phyloP scores from a whole-genome alignment of 2,888 invertebrate species.

The Cantharis flavilabris region DNA sequence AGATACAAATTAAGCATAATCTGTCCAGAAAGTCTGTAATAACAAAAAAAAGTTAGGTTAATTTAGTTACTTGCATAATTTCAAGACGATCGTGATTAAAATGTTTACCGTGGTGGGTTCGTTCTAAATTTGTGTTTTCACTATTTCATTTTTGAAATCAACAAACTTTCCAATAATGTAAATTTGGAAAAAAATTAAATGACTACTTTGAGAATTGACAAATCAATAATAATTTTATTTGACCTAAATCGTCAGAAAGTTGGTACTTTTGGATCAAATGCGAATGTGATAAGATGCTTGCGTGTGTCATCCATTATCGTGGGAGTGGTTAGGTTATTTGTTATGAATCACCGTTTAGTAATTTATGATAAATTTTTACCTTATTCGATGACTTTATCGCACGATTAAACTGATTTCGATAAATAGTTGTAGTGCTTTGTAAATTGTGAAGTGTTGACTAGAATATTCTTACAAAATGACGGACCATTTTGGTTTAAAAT shows the following conservation, averaged over 20 bases:
- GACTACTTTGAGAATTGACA: neutral
- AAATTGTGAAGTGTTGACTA: neutral
- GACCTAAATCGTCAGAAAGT: neutral
- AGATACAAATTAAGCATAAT: neutral
- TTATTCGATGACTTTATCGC: neutral
- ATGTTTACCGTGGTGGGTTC: neutral
- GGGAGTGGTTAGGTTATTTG: conserved; percentile 16
- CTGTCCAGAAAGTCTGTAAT: neutral
- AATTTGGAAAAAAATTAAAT: neutral
- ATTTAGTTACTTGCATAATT: neutral
- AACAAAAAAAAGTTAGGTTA: neutral
- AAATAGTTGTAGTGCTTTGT: neutral
- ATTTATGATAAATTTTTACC: neutral
- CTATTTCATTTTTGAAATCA: neutral
- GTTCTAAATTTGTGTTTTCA: neutral
- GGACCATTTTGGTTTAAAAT: conserved; percentile 77
- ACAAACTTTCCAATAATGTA: neutral
- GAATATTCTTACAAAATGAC: conserved; percentile 51
- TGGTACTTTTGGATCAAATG: neutral
- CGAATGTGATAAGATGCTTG: neutral
- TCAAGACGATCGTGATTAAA: neutral
- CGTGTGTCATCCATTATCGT: conserved; percentile 2
- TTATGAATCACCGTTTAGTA: conserved; percentile 12
- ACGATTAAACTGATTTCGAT: neutral
- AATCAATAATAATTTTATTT: neutral